phyloP scores from a whole-genome alignment of 2,797 vertebrate species.

The Enteromius argenteus region DNA sequence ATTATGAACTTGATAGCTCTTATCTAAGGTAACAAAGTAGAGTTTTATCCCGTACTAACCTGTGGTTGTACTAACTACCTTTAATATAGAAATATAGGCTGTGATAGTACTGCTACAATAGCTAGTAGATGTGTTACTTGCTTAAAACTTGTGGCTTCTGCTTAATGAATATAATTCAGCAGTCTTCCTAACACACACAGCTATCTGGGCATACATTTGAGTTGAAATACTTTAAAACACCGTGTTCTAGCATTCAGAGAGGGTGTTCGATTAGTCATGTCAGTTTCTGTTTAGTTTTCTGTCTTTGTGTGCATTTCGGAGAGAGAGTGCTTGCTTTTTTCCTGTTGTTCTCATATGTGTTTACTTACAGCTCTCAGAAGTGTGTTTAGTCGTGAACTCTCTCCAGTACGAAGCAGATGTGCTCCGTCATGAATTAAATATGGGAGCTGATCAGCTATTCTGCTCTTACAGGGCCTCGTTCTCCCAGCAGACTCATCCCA shows the following conservation, averaged over 20 bases:
- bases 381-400: constrained; percentile 71
- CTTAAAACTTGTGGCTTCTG: neutral
- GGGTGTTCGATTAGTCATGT: constrained; percentile 15
- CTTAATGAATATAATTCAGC: neutral
- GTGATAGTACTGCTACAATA: neutral
- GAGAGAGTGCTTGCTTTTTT: constrained; percentile 36
- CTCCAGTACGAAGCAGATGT: constrained; percentile 72
- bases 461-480: constrained; percentile 69
- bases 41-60: constrained; percentile 61
- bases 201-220: constrained; percentile 1
- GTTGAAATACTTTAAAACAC: neutral
- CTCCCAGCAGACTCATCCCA: constrained; percentile 79
- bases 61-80: constrained; percentile 51
- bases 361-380: constrained; percentile 65
- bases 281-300: constrained; percentile 28
- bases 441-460: constrained; percentile 75
- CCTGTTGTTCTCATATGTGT: constrained; percentile 65
- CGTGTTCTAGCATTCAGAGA: neutral
- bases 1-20: neutral
- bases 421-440: constrained; percentile 84
- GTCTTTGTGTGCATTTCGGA: constrained; percentile 32
- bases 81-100: neutral
- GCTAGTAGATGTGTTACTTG: neutral
- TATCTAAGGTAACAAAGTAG: constrained; percentile 18
- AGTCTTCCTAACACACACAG: neutral